phyloP scores from a whole-genome alignment of 1,140 invertebrate genomes.

The Drosophila fuyamai region DNA sequence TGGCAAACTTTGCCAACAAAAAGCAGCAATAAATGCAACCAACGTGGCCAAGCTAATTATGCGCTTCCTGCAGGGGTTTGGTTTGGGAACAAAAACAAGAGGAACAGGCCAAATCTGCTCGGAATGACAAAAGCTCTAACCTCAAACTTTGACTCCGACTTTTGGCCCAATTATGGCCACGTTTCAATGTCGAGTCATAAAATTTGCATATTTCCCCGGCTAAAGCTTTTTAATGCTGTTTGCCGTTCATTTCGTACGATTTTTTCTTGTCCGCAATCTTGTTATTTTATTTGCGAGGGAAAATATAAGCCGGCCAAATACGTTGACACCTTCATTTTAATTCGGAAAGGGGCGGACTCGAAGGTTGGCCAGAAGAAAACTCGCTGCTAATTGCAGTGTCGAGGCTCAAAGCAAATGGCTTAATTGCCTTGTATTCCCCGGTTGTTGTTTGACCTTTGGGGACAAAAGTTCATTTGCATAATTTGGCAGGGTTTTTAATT shows the following conservation, averaged over 20 bases:
- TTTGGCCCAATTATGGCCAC: constrained; percentile 68
- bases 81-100: constrained; percentile 8
- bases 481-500: constrained; percentile 68
- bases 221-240: constrained; percentile 55
- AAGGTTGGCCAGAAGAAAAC: constrained; percentile 32
- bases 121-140: constrained; percentile 47
- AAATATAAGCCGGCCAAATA: constrained; percentile 61
- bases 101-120: constrained; percentile 32
- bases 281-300: constrained; percentile 25
- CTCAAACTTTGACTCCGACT: constrained; percentile 55
- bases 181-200: constrained; percentile 70
- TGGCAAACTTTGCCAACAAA: constrained; percentile 29
- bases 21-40: constrained; percentile 42
- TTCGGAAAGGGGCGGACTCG: constrained; percentile 12
- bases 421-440: constrained; percentile 66
- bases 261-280: constrained; percentile 10
- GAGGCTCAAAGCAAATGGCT: constrained; percentile 69
- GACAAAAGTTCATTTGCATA: constrained; percentile 70
- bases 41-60: constrained; percentile 49
- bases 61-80: constrained; percentile 18
- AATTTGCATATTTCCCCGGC: constrained; percentile 70
- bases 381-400: constrained; percentile 71
- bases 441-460: constrained; percentile 60
- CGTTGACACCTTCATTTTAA: constrained; percentile 73
- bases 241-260: constrained; percentile 14